Conservation (phyloP, 1,140 invertebrate species). For the Aphaenogaster ashmeadi region DNA sequence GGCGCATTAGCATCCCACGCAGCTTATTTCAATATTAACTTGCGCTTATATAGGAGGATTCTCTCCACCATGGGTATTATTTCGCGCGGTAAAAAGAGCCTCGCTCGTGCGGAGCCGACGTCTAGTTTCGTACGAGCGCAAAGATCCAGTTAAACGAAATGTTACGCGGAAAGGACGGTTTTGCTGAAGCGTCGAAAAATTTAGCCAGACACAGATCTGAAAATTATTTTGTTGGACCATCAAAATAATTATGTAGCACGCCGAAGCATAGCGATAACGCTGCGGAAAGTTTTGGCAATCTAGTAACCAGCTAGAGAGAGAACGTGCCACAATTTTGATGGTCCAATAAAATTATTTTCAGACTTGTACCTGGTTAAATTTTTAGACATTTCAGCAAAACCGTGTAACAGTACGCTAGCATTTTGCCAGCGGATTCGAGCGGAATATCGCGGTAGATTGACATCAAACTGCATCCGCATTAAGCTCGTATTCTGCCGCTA, state of each 20-base stretch:
- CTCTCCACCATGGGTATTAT: constrained; percentile 24
- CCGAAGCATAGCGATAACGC: too few relatives aligned
- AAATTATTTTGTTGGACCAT: too few relatives aligned
- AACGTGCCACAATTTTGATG: too few relatives aligned
- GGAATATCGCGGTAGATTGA: not conserved
- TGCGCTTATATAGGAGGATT: not conserved
- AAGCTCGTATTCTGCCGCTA: not conserved
- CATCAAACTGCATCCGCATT: not conserved
- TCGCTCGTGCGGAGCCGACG: not conserved
- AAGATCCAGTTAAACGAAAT: not conserved
- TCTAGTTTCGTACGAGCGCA: not conserved
- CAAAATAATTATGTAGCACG: too few relatives aligned
- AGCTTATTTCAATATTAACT: constrained; percentile 61
- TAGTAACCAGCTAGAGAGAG: too few relatives aligned
- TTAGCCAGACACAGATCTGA: too few relatives aligned
- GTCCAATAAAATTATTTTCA: too few relatives aligned
- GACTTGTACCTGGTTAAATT: too few relatives aligned
- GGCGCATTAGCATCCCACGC: constrained; percentile 20
- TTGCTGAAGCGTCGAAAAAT: too few relatives aligned
- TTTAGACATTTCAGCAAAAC: too few relatives aligned
- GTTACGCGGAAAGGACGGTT: not conserved
- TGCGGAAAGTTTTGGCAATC: too few relatives aligned
- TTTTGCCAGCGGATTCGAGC: not conserved
- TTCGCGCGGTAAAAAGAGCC: constrained; percentile 33
- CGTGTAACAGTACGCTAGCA: not conserved